Evolutionary conservation across 2,888 invertebrate genomes (phyloP), one percentile per base, ranked within the genome.

Genomic region (Euphydryas editha): DNA sequence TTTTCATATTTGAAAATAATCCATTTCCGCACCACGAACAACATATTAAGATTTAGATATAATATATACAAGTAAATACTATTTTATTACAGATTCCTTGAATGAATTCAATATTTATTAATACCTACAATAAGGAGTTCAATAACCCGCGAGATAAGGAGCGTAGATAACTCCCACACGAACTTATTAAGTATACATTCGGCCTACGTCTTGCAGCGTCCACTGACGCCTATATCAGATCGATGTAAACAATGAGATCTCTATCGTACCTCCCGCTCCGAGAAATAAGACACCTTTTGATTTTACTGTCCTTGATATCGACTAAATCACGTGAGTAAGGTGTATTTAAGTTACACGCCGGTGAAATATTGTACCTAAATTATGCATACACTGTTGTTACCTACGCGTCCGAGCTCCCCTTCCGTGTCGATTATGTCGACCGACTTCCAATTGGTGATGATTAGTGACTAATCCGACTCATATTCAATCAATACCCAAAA

Each of bases 401-500:
- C 47, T 46, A 51, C 55, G 37, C 46, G 59, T 51, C 46, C 37
- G 63, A 49, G 57, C 49, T 68, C 68, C 68, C 60, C 68, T 70
- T 62, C 69, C 55, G 67, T 20, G 69, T 75, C 83, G 84, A 88
- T 87, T 83, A 84, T 82, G 79, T 74, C 83, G 72, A 73, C 80
- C 79, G 80, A 78, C 85, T 85, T 80, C 82, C 88, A 91, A 92
- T 92, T 89, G 90, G 87, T 87, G 90, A 90, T 92, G 88, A 92
- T 92, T 92, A 92, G 89, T 85, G 84, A 86, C 87, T 92, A 92
- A 92, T 92, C 91, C 92, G 80, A 76, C 88, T 92, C 90, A 92
- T 92, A 92, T 92, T 92, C 92, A 92, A 92, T 92, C 92, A 92
- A 92, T 92, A 92, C 92, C 92, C 92, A 92, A 92, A 92, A 92